Conservation (phyloP, 64 coral and sea anemone species). For the Platygyra sinensis region DNA sequence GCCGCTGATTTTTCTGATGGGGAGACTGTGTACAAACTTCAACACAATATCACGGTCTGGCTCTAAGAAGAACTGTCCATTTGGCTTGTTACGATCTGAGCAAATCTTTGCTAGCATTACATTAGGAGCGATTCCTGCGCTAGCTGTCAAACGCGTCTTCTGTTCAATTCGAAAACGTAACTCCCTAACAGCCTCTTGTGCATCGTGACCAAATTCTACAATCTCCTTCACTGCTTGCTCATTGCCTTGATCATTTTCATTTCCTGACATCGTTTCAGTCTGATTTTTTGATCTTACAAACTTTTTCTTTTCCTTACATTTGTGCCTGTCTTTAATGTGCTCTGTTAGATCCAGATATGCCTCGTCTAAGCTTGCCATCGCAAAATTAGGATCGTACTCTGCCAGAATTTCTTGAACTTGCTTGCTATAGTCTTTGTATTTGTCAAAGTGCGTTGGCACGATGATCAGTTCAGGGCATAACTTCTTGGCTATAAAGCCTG, state of each 20-base stretch:
- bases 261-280: not conserved
- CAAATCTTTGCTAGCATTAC: constrained; percentile 90
- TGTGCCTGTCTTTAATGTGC: constrained; percentile 63
- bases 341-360: constrained; percentile 97
- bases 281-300: constrained; percentile 30
- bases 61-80: constrained; percentile 87
- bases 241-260: not conserved
- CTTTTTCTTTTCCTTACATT: constrained; percentile 22
- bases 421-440: constrained; percentile 75
- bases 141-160: constrained; percentile 90
- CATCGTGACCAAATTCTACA: constrained; percentile 67
- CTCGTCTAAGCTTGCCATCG: constrained; percentile 91
- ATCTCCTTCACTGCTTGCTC: not conserved
- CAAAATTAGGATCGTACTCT: constrained; percentile 85
- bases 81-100: constrained; percentile 93
- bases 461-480: constrained; percentile 89
- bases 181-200: constrained; percentile 85
- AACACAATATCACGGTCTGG: constrained; percentile 60
- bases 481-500: constrained; percentile 98
- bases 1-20: no score
- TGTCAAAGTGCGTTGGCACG: constrained; percentile 79
- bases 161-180: constrained; percentile 89
- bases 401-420: constrained; percentile 76
- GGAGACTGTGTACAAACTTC: no score
- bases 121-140: constrained; percentile 96